A percentile compares a stretch with the other conserved stretches of the same genome.
Conservation (phyloP, 2,888 invertebrate species). For the Hypercompe scribonia region DNA sequence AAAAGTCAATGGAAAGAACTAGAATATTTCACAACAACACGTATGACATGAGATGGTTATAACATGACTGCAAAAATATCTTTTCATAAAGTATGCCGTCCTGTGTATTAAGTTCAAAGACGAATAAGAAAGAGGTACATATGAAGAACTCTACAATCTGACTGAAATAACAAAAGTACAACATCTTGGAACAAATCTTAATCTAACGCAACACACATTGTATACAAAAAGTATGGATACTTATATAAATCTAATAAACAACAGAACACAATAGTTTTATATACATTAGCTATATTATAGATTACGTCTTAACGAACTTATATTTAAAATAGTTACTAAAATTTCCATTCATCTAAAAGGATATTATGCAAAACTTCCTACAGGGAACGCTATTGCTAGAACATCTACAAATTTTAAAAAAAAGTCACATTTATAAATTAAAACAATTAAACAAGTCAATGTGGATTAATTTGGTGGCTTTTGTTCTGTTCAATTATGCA, state of each 20-base stretch:
- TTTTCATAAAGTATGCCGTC: background rate
- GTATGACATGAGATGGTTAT: background rate
- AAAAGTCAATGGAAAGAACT: background rate
- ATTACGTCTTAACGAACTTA: conserved; percentile 37
- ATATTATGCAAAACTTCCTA: background rate
- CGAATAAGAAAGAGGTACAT: conserved; percentile 1
- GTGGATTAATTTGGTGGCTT: background rate
- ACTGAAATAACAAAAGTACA: conserved; percentile 24
- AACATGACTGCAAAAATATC: background rate
- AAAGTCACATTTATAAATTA: background rate
- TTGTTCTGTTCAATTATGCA: background rate
- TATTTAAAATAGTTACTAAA: conserved; percentile 28
- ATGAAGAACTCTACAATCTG: background rate
- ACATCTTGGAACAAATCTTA: conserved; percentile 30
- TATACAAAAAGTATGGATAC: conserved; percentile 25
- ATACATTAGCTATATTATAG: conserved; percentile 50
- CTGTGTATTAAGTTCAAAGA: background rate
- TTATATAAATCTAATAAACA: conserved; percentile 49
- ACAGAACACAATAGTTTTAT: conserved; percentile 60
- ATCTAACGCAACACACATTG: conserved; percentile 17
- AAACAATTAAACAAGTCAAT: background rate
- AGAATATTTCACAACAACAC: background rate
- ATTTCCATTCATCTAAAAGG: background rate
- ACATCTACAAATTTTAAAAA: background rate
- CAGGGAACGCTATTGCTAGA: conserved; percentile 1